Evolutionary conservation across 2,888 invertebrate species (phyloP), one percentile per base, ranked within the genome.

Genomic region (Ophion costatus): DNA sequence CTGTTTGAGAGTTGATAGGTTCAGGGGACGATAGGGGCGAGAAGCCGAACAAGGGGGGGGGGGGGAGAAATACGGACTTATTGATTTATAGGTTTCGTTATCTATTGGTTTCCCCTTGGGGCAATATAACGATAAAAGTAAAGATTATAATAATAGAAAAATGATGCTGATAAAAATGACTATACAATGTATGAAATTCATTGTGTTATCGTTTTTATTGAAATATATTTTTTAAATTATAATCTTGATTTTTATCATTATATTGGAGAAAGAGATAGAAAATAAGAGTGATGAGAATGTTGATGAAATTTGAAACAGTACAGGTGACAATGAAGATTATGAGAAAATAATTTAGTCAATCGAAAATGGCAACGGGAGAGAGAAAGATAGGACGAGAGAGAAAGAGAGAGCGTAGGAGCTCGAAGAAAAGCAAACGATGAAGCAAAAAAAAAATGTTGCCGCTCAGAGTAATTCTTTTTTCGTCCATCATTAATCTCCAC

Each of bases 401-500:
- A 51, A 14, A 51, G 11, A 51, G 51, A 42, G 56, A 45, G 57
- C 61, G 51, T 56, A 22, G 63, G n/a, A 64, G 56, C 20, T 29
- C 17, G 42, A 24, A 51, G 14, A 64, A 29, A 45, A 83, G 67
- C 29, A 69, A 76, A 84, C 63, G 69, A 73, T 24, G 64, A 38
- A 42, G 22, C 33, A 10, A 38, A 64, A 71, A 84, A 79, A 64
- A 45, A 33, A 45, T 14, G 80, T 45, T 17, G 56, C 24, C 17
- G 45, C 17, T 71, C 59, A 56, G 66, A 29, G 75, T 83, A 82
- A 82, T 82, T 77, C 71, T 85, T 80, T 83, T 82, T 78, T 66
- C 77, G 74, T 74, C 24, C 51, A 80, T 80, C 85, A 83, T 85
- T 78, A 85, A 85, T 85, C 85, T 83, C 56, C 78, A 66, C 42